phyloP scores from a whole-genome alignment of 2,888 invertebrate species.

The Lepidonotus clava region DNA sequence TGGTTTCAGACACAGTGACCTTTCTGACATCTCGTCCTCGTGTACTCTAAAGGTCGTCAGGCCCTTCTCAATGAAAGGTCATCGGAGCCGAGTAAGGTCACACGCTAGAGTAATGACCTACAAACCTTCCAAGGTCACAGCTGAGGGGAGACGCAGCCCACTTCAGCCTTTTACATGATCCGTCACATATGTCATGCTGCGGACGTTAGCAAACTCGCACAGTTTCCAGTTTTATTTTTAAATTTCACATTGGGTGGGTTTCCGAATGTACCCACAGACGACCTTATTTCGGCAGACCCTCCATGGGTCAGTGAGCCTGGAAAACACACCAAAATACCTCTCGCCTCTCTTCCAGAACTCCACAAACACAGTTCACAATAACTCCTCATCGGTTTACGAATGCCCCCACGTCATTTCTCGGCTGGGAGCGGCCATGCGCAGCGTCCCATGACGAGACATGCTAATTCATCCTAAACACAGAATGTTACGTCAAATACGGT shows the following conservation, averaged over 20 bases:
- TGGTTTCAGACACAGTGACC: too few species aligned
- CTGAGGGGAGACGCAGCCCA: not conserved
- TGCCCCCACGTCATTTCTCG: not conserved
- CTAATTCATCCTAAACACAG: too few species aligned
- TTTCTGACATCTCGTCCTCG: too few species aligned
- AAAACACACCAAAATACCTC: not conserved
- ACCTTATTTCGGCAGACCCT: too few species aligned
- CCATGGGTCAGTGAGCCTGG: slow-evolving; percentile 3
- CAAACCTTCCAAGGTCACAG: not conserved
- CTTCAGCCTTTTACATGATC: not conserved
- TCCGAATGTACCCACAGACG: too few species aligned
- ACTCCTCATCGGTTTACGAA: not conserved
- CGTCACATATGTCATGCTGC: too few species aligned
- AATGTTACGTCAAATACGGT: too few species aligned
- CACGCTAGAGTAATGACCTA: not conserved
- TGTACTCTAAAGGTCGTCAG: not conserved
- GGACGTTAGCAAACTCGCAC: too few species aligned
- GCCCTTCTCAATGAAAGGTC: too few species aligned
- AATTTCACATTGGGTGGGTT: too few species aligned
- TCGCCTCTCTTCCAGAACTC: not conserved
- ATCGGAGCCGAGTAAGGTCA: too few species aligned
- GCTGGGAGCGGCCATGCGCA: not conserved
- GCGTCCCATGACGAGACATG: not conserved
- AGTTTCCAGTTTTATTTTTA: too few species aligned
- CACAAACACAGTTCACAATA: slow-evolving; percentile 5